Evolutionary conservation across 2,113 vertebrate species (phyloP), one percentile per base, ranked within the genome.

Genomic region (Epinephelus lanceolatus): DNA sequence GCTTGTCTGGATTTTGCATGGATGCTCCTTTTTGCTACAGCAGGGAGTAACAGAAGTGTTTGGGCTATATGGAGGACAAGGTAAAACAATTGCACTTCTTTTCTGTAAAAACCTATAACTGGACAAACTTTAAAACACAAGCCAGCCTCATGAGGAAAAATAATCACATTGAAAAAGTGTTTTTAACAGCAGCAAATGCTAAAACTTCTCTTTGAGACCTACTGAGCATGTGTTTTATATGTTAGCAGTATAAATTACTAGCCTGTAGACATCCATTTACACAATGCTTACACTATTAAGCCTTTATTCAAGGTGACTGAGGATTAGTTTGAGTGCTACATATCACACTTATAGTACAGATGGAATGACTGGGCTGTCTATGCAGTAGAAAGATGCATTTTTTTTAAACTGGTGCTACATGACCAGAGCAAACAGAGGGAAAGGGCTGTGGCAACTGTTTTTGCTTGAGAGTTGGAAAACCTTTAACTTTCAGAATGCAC

Each of bases 1-100:
- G 52, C 61, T 71, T 23, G n/a, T 52, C 30, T 68, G 78, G 82
- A 83, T 73, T 83, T 80, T 68, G 18, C 9, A 9, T 37, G 21
- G 55, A 66, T 74, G 68, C 47, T 75, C 60, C 63, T 83, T 81
- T 69, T 37, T 23, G 19, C 59, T 27, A 4, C n/a, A 17, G 5
- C 27, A 49, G 65, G 27, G 6, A 56, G 3, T 7, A 40, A 55
- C 55, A 15, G 27, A 55, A 13, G 21, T 56, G 42, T 71, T 51
- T 8, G 33, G 62, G 59, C 19, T 67, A n/a, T 25, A 15, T n/a
- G 40, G 21, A 63, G 13, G n/a, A 25, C 9, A 49, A 83, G 85
- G 85, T 83, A 84, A 78, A 49, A 40, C 5, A 21, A 18, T 7
- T 42, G 25, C 27, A 55, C 33, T 18, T 49, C 3, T 61, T 81